Evolutionary conservation across 2,888 invertebrate species (phyloP).

Genomic region (Scaptomyza reducta): DNA sequence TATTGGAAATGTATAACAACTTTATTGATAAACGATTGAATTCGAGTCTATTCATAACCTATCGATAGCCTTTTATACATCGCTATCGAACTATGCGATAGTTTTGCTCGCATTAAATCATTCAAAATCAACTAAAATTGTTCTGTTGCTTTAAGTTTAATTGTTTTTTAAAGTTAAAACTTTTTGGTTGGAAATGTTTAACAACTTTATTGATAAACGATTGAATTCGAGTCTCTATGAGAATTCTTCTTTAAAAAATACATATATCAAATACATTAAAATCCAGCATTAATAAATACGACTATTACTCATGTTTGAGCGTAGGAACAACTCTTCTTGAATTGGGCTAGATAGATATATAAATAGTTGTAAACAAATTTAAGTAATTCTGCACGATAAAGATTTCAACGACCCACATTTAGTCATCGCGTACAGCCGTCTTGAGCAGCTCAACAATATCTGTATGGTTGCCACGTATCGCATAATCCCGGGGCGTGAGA

Average conservation of each 20-base stretch:
- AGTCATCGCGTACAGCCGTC: background rate
- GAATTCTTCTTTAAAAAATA: constrained; percentile 26
- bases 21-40: constrained; percentile 16
- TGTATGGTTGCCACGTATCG: constrained; percentile 72
- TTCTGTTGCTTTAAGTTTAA: no score
- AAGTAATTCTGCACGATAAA: constrained; percentile 4
- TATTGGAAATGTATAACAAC: background rate
- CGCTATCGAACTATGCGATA: constrained; percentile 3
- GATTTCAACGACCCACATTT: background rate
- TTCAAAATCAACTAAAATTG: background rate
- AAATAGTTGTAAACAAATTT: background rate
- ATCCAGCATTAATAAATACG: background rate
- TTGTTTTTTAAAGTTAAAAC: background rate
- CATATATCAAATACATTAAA: constrained; percentile 12
- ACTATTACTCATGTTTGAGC: constrained; percentile 1
- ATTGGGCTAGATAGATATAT: background rate
- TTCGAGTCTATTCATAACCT: constrained; percentile 4
- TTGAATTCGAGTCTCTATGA: constrained; percentile 23
- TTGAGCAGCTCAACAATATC: constrained; percentile 24
- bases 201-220: constrained; percentile 7
- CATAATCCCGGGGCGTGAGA: constrained; percentile 86
- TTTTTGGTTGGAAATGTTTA: background rate
- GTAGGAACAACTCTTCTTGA: constrained; percentile 8
- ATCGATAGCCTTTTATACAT: constrained; percentile 12
- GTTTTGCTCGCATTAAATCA: background rate